These are phyloP conservation scores for Sebastiscus albofasciatus DNA, from an alignment of 2,797 vertebrate genomes.

Conservation along the genomic window DNA sequence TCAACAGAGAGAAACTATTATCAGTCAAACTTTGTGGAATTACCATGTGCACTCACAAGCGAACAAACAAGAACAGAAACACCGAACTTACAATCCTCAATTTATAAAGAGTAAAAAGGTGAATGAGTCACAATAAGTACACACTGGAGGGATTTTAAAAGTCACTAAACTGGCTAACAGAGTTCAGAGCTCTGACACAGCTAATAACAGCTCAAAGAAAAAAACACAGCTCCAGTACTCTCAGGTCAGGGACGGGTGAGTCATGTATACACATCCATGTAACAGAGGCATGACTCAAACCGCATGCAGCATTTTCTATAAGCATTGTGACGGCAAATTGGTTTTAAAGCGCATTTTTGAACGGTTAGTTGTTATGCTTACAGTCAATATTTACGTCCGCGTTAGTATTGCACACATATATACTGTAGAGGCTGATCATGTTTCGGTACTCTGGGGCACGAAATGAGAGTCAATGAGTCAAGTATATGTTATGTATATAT, in stretches of 20 bases:
- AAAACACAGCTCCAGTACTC: neutral
- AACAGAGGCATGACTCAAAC: neutral
- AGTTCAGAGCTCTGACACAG: conserved; percentile 11
- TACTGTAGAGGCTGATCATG: neutral
- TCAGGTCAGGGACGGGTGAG: conserved; percentile 8
- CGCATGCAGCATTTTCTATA: neutral
- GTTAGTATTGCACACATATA: neutral
- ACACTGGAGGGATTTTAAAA: neutral
- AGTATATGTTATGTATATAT: neutral
- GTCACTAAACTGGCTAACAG: neutral
- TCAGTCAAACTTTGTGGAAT: conserved; percentile 4
- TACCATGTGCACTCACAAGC: neutral
- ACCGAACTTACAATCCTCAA: neutral
- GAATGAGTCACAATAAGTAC: neutral
- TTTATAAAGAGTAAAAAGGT: neutral
- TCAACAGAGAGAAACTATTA: conserved; percentile 19
- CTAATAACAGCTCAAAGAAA: conserved; percentile 8
- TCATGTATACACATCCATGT: neutral
- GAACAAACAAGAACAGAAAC: conserved; percentile 5
- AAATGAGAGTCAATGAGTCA: neutral
- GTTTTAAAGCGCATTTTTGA: neutral
- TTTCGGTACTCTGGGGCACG: neutral
- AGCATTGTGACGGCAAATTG: neutral
- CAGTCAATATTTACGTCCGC: neutral
- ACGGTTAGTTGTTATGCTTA: neutral